Evolutionary conservation across 1,140 invertebrate genomes (phyloP).

Genomic region (Ridgeia piscesae): DNA sequence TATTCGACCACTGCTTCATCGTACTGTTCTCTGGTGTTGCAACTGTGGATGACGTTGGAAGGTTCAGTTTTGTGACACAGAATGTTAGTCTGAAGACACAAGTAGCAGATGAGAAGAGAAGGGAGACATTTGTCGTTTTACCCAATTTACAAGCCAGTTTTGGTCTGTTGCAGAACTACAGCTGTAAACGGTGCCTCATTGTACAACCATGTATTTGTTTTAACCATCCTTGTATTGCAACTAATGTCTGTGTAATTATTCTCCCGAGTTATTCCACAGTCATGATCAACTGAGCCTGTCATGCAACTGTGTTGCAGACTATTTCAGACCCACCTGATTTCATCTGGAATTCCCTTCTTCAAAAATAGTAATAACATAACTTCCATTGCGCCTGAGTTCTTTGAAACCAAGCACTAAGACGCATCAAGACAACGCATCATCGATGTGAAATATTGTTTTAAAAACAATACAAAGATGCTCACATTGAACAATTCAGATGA

Average conservation of each 20-base stretch:
- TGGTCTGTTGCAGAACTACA: neutral
- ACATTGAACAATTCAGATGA: neutral
- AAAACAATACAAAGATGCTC: neutral
- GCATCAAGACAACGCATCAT: too few species aligned
- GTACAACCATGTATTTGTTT: neutral
- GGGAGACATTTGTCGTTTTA: neutral
- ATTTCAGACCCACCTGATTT: neutral
- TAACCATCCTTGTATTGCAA: neutral
- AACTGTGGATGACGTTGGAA: neutral
- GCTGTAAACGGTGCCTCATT: neutral
- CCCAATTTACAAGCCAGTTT: neutral
- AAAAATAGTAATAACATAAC: too few species aligned
- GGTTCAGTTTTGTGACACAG: neutral
- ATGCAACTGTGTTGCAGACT: neutral
- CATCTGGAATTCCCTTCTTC: neutral
- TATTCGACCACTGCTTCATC: neutral
- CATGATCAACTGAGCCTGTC: neutral
- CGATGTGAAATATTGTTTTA: neutral
- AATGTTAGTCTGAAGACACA: neutral
- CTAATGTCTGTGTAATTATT: neutral
- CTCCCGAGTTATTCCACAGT: neutral
- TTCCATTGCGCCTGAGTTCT: too few species aligned
- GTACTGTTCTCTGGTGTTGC: neutral
- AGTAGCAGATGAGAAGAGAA: neutral
- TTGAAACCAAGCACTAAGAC: too few species aligned